A percentile compares a stretch with the other conserved stretches of the same genome.
phyloP scores from a whole-genome alignment of 2,113 vertebrate genomes.

The Podocnemis expansa region DNA sequence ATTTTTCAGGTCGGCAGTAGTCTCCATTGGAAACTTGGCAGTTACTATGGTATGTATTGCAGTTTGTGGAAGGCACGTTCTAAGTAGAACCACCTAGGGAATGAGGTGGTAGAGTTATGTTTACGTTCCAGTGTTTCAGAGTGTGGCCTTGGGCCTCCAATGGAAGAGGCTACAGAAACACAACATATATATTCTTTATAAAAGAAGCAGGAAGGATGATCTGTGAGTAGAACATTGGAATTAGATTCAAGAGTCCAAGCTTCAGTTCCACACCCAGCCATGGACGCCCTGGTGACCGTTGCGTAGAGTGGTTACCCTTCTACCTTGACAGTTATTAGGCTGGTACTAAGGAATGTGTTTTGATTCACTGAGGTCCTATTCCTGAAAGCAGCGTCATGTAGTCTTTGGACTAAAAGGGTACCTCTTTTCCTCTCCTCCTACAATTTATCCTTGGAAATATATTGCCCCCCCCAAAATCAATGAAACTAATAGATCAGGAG shows the following conservation, averaged over 20 bases:
- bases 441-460: neutral
- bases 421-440: neutral
- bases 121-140: neutral
- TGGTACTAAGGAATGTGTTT: neutral
- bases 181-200: neutral
- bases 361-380: neutral
- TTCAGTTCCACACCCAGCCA: neutral
- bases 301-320: neutral
- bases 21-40: neutral
- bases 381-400: neutral
- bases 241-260: neutral
- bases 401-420: neutral
- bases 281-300: neutral
- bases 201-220: neutral
- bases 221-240: neutral
- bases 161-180: neutral
- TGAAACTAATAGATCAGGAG: neutral
- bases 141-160: neutral
- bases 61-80: neutral
- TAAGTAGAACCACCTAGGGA: neutral
- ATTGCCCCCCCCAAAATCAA: fast-evolving
- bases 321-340: neutral
- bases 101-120: neutral
- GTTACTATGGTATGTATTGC: neutral
- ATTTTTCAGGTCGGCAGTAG: neutral